Evolutionary conservation across 1,140 invertebrate species (phyloP).

Genomic region (Drosophila ananassae): DNA sequence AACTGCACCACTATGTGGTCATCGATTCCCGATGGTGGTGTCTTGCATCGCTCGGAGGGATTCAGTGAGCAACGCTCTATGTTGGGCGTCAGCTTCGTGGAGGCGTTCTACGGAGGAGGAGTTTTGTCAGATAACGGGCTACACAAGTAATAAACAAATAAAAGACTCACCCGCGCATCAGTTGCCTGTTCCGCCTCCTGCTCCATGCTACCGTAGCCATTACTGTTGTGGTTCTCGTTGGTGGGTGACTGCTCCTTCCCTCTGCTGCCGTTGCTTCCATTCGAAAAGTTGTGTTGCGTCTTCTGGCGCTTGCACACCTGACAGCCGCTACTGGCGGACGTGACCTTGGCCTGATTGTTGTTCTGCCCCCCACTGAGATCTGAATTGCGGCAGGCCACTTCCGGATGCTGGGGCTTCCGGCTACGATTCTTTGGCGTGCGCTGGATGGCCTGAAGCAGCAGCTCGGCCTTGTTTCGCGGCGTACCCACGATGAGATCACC

Average conservation of each 20-base stretch:
- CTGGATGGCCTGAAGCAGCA: conserved; percentile 82
- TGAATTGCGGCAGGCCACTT: conserved; percentile 12
- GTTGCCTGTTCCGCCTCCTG: conserved; percentile 10
- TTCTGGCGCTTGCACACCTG: conserved; percentile 83
- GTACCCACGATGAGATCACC: conserved; percentile 75
- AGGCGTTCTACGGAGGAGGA: conserved; percentile 27
- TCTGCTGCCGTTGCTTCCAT: conserved; percentile 10
- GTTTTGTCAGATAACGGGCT: too few relatives aligned
- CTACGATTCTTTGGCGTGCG: conserved; percentile 75
- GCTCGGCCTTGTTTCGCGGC: conserved; percentile 77
- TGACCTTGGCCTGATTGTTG: conserved; percentile 52
- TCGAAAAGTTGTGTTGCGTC: conserved; percentile 75
- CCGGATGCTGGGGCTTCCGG: conserved; percentile 30
- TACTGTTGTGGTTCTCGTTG: conserved; percentile 17
- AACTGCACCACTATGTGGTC: conserved; percentile 69
- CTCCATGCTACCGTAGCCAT: conserved; percentile 32
- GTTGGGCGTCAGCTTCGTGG: conserved; percentile 73
- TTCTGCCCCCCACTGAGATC: conserved; percentile 48
- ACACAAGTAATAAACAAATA: too few relatives aligned
- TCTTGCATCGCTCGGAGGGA: conserved; percentile 47
- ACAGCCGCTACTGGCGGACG: conserved; percentile 49
- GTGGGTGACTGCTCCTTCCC: background rate
- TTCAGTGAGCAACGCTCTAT: conserved; percentile 67
- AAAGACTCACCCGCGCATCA: conserved; percentile 5
- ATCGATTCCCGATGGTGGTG: conserved; percentile 41